phyloP scores from a whole-genome alignment of 2,888 invertebrate species.

The Drosophila hamatofila region DNA sequence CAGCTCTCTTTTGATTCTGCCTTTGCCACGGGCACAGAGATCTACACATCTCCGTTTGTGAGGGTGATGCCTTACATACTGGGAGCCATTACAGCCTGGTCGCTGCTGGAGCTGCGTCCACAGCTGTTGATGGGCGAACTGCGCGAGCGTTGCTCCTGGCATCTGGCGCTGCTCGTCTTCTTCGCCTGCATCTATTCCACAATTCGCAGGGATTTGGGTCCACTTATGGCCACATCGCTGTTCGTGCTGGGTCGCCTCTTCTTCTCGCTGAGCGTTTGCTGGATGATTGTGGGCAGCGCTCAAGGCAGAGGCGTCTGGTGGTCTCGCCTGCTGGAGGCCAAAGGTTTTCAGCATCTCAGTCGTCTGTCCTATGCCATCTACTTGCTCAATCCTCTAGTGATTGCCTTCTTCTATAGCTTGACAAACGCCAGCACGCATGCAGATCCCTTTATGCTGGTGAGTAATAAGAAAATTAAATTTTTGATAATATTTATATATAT shows the following conservation, averaged over 20 bases:
- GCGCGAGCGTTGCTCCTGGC: slow-evolving; percentile 82
- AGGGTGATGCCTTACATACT: slow-evolving; percentile 86
- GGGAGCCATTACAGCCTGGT: slow-evolving; percentile 86
- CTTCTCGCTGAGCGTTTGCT: slow-evolving; percentile 87
- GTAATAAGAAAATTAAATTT: slow-evolving; percentile 9
- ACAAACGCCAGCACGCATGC: slow-evolving; percentile 83
- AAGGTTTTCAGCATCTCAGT: slow-evolving; percentile 86
- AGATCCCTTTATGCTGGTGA: slow-evolving; percentile 85
- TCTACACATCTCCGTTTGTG: slow-evolving; percentile 86
- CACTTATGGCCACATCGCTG: slow-evolving; percentile 86
- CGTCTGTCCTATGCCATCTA: slow-evolving; percentile 87
- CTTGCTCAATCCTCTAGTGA: slow-evolving; percentile 87
- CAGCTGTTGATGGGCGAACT: slow-evolving; percentile 69
- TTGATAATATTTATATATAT: neutral
- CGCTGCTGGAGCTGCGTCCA: slow-evolving; percentile 78
- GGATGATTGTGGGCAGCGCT: slow-evolving; percentile 87
- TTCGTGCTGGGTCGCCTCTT: slow-evolving; percentile 86
- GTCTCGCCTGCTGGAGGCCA: slow-evolving; percentile 83
- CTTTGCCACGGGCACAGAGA: slow-evolving; percentile 83
- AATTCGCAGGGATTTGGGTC: slow-evolving; percentile 84
- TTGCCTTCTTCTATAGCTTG: slow-evolving; percentile 85
- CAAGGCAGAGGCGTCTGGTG: slow-evolving; percentile 86
- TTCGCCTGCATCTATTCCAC: slow-evolving; percentile 84
- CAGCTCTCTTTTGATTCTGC: slow-evolving; percentile 84
- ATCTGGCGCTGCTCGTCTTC: slow-evolving; percentile 80